Evolutionary conservation across 64 coral and sea anemone species (phyloP), one percentile per base, ranked within the genome.

Genomic region (Montipora sp.): DNA sequence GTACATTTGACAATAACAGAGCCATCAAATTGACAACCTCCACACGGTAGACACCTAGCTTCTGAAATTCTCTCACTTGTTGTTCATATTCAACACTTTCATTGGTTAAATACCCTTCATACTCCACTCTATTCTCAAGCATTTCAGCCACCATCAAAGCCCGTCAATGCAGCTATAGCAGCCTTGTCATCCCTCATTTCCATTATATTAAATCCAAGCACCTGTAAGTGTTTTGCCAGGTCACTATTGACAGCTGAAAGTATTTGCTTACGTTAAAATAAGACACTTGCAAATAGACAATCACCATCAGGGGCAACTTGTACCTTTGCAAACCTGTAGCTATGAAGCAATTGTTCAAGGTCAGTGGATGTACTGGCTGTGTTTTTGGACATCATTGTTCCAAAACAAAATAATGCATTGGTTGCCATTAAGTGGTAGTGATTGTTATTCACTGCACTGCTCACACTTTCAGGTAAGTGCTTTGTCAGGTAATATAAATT

Each of bases 21-120:
- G 63, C 61, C 91, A 93, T 88, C 11, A 78, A n/a, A 88, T 93
- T 93, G 74, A 76, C 91, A 10, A 93, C 49, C 19, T 93, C 91
- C 79, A 44, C 75, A 71, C 65, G 43, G 81, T 85, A 89, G 9
- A 80, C 85, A 19, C 92, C 92, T 60, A 65, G 27, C 36, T 94
- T 27, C 58, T 73, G 74, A 51, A 80, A 94, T 1, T 47, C 49
- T 9, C 63, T 83, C 48, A 77, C 92, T 75, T 76, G 67, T 19
- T 88, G 22, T 81, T 89, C 92, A 89, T 80, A 94, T 73, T 45
- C 61, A 61, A 59, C 63, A 19, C 49, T 55, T 46, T 82, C 66
- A 74, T 70, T 73, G 6, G 66, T 89, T 4, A 94, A 22, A 89
- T 85, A 94, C 18, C 80, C 49, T 47, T 94, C 77, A 81, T 94